A percentile compares a stretch with the other conserved stretches of the same genome.
These are phyloP conservation scores for Metopia argyrocephala DNA, from an alignment of 2,888 invertebrate genomes.

Conservation along the genomic window DNA sequence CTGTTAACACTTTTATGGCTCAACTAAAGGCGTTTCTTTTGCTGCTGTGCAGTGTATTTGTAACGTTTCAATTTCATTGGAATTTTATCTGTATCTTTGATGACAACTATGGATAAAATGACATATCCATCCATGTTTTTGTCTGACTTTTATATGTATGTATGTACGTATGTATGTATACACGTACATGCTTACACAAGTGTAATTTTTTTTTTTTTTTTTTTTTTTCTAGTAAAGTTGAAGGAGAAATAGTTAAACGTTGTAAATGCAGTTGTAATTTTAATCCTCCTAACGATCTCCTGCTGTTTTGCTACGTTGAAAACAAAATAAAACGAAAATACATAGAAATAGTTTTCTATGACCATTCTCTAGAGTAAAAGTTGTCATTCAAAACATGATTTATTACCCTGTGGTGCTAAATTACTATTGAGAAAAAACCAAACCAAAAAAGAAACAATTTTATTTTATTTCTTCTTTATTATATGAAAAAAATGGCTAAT, in stretches of 20 bases:
- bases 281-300: slow-evolving; percentile 49
- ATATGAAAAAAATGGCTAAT: not conserved
- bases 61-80: slow-evolving; percentile 50
- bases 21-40: slow-evolving; percentile 24
- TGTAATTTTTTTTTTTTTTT: not conserved
- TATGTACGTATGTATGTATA: not conserved
- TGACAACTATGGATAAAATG: slow-evolving; percentile 48
- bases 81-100: slow-evolving; percentile 53
- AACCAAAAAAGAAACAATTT: not conserved
- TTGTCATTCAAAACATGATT: slow-evolving; percentile 50
- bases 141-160: too few species aligned
- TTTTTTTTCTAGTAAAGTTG: slow-evolving; percentile 11
- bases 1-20: slow-evolving; percentile 54
- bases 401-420: slow-evolving; percentile 41
- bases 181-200: not conserved
- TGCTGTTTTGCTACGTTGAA: slow-evolving; percentile 22
- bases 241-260: too few species aligned
- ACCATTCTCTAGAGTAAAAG: slow-evolving; percentile 31
- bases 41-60: slow-evolving; percentile 13
- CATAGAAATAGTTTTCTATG: not conserved
- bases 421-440: not conserved
- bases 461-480: not conserved
- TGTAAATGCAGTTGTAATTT: slow-evolving; percentile 42
- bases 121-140: not conserved
- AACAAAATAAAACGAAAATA: not conserved